Evolutionary conservation across 1,140 invertebrate species (phyloP).

Genomic region (Samia ricini): DNA sequence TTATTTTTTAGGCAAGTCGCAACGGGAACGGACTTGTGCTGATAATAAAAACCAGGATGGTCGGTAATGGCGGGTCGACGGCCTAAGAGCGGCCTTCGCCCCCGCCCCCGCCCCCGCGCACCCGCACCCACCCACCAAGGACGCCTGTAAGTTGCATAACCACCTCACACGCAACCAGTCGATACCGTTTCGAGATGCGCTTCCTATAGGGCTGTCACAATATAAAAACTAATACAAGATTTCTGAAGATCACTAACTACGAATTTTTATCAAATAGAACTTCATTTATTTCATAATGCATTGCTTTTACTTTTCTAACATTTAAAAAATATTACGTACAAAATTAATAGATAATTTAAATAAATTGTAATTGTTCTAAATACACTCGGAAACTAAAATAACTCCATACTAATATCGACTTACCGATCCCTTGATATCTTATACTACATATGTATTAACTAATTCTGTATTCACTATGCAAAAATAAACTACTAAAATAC

Average conservation of each 20-base stretch:
- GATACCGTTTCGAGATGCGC: slow-evolving; percentile 46
- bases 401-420: no score
- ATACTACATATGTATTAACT: no score
- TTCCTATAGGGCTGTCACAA: not conserved
- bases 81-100: slow-evolving; percentile 54
- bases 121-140: slow-evolving; percentile 49
- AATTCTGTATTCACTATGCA: no score
- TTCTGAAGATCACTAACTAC: not conserved
- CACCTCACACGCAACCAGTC: slow-evolving; percentile 48
- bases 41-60: slow-evolving; percentile 55
- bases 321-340: no score
- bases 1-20: not conserved
- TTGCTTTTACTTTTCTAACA: no score
- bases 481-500: no score
- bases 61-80: slow-evolving; percentile 44
- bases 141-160: slow-evolving; percentile 61
- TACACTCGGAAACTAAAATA: no score
- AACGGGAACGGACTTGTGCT: slow-evolving; percentile 4
- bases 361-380: no score
- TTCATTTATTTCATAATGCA: no score
- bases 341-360: no score
- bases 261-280: no score
- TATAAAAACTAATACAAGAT: not conserved
- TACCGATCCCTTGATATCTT: no score
- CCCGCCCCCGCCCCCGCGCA: slow-evolving; percentile 19